Percentiles rank a stretch among this genome's conserved stretches.
phyloP scores from a whole-genome alignment of 2,888 invertebrate genomes.

The Gerris lacustris region DNA sequence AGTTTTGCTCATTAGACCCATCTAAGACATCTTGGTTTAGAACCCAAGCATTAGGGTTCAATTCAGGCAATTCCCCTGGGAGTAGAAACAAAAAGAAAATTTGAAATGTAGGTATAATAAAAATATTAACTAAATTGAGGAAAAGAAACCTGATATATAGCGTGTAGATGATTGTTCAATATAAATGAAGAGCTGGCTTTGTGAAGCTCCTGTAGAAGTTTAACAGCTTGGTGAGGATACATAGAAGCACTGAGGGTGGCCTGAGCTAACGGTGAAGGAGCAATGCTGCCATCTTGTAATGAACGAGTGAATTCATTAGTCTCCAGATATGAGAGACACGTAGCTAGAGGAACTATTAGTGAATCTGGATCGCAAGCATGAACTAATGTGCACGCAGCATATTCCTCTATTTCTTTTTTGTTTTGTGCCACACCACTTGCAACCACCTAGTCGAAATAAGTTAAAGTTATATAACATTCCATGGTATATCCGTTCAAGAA shows the following conservation, averaged over 20 bases:
- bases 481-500: too few relatives aligned
- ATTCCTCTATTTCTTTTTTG: conserved; percentile 56
- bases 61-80: too few relatives aligned
- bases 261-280: conserved; percentile 75
- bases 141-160: conserved; percentile 68
- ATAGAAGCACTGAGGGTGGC: conserved; percentile 87
- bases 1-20: too few relatives aligned
- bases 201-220: conserved; percentile 78
- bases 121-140: too few relatives aligned
- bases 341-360: conserved; percentile 38
- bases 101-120: too few relatives aligned
- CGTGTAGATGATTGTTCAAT: conserved; percentile 85
- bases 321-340: conserved; percentile 53
- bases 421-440: conserved; percentile 72
- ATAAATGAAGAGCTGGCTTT: conserved; percentile 82
- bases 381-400: conserved; percentile 67
- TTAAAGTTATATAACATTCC: too few relatives aligned
- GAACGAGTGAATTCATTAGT: conserved; percentile 67
- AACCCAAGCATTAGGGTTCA: too few relatives aligned
- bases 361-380: conserved; percentile 34
- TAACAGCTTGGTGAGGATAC: conserved; percentile 85
- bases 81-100: too few relatives aligned
- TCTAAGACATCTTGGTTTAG: too few relatives aligned
- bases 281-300: conserved; percentile 35
- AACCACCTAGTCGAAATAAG: conserved; percentile 45